Base-by-base conservation (phyloP, 2,888 invertebrate genomes). In the Spilarctia lutea region DNA sequence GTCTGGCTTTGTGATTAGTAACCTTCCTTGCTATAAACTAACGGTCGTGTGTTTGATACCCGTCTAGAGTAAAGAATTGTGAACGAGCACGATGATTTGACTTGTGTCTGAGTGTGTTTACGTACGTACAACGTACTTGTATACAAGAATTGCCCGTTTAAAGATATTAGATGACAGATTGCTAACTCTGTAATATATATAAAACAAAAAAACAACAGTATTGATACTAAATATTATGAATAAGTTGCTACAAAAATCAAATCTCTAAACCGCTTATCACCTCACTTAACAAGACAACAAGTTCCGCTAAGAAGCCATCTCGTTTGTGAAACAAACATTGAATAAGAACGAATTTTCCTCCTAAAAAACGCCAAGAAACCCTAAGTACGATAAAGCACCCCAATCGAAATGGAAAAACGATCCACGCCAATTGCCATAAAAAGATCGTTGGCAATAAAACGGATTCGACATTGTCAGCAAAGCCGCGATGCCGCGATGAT, bases 391-490 rank as follows among this genome's bases (percentile, higher is more conserved):
- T 88, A 88, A 91, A 92, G 91, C 87, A 90, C 91, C 91, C 92
- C 92, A 93, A 94, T 94, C 87, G 91, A 88, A 94, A 93, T 91
- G 91, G 93, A 89, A 92, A 93, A 95, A 89, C 94, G 94, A 94
- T 92, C 91, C 87, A 88, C 86, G 88, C 89, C 91, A 91, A 94
- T 94, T 93, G 93, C 91, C 92, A 92, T 94, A 94, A 95, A 95
- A 94, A 94, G 94, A 93, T 94, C 93, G 92, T 90, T 89, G 86
- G 88, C 92, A 94, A 94, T 94, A 95, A 94, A 95, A 92, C 90
- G 85, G 89, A 91, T 91, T 91, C 90, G 90, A 92, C 92, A 91
- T 90, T 92, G 94, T 94, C 94, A 94, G 92, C 93, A 91, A 94
- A 94, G 87, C 82, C 82, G 85, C 86, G 86, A 73, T 79, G 80